A percentile compares a stretch with the other conserved stretches of the same genome.
These are phyloP conservation scores for Apotomis capreana DNA, from an alignment of 2,888 invertebrate species.

Conservation along the genomic window DNA sequence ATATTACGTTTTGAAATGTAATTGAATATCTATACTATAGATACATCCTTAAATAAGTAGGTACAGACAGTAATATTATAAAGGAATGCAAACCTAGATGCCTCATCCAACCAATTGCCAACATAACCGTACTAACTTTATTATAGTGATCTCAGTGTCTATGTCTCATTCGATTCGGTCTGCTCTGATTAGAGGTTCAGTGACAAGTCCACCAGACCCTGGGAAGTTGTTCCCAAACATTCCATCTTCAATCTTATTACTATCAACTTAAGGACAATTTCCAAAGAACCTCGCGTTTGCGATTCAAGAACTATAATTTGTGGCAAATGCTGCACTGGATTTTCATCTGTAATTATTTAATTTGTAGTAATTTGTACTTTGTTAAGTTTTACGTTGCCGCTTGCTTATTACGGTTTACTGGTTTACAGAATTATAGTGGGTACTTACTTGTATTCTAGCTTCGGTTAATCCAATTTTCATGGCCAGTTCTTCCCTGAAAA, in stretches of 20 bases:
- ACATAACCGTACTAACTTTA: constrained; percentile 44
- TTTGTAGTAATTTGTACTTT: constrained; percentile 40
- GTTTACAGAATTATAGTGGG: constrained; percentile 32
- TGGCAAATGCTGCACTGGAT: constrained; percentile 41
- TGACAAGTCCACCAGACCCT: constrained; percentile 50
- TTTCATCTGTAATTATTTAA: constrained; percentile 40
- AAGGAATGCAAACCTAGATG: constrained; percentile 11
- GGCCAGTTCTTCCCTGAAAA: constrained; percentile 95
- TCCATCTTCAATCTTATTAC: background rate
- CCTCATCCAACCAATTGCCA: constrained; percentile 32
- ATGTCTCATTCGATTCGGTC: constrained; percentile 57
- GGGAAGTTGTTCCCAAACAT: constrained; percentile 44
- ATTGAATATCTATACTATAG: too few species aligned
- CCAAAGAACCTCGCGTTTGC: background rate
- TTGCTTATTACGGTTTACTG: constrained; percentile 12
- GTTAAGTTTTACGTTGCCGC: constrained; percentile 27
- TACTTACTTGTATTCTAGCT: constrained; percentile 95
- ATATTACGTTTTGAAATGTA: too few species aligned
- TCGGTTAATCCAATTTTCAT: constrained; percentile 97
- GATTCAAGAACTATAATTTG: constrained; percentile 36
- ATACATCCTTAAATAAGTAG: too few species aligned
- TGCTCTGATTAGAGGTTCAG: constrained; percentile 61
- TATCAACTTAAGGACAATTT: constrained; percentile 1
- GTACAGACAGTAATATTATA: background rate
- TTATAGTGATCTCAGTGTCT: constrained; percentile 52